Evolutionary conservation across 2,113 vertebrate species (phyloP).

Genomic region (Callionymus lyra): DNA sequence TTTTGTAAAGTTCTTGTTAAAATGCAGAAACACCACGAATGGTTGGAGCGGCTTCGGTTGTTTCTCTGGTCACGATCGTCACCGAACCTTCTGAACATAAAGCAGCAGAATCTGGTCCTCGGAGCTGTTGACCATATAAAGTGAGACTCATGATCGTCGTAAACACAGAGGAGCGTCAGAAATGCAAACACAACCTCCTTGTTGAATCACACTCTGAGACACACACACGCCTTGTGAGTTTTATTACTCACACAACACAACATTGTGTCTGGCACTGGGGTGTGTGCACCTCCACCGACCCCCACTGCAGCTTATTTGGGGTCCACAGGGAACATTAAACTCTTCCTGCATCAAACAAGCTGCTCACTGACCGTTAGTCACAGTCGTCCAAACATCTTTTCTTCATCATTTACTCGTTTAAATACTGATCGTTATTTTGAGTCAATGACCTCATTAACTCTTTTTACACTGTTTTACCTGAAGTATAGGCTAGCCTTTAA

Average conservation of each 20-base stretch:
- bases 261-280: slow-evolving; percentile 22
- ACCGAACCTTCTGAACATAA: too few relatives aligned
- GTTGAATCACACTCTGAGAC: not conserved
- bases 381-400: not conserved
- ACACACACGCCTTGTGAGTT: slow-evolving; percentile 13
- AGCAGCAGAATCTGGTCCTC: too few relatives aligned
- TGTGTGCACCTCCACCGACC: not conserved
- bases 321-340: slow-evolving; percentile 59
- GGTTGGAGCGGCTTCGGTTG: too few relatives aligned
- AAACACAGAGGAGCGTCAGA: slow-evolving; percentile 23
- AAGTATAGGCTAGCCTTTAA: too few relatives aligned
- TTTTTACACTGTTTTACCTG: too few relatives aligned
- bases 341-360: slow-evolving; percentile 44
- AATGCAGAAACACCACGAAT: slow-evolving; percentile 32
- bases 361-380: slow-evolving; percentile 7
- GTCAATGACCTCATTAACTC: too few relatives aligned
- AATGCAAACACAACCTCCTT: slow-evolving; percentile 25
- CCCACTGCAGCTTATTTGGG: slow-evolving; percentile 7
- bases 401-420: not conserved
- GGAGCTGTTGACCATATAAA: slow-evolving; percentile 57
- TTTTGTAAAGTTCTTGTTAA: slow-evolving; percentile 30
- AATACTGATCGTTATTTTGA: not conserved
- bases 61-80: not conserved
- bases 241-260: slow-evolving; percentile 16
- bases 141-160: slow-evolving; percentile 18